Evolutionary conservation across 2,113 vertebrate genomes (phyloP), one percentile per base, ranked within the genome.

Genomic region (Epinephelus fuscoguttatus): DNA sequence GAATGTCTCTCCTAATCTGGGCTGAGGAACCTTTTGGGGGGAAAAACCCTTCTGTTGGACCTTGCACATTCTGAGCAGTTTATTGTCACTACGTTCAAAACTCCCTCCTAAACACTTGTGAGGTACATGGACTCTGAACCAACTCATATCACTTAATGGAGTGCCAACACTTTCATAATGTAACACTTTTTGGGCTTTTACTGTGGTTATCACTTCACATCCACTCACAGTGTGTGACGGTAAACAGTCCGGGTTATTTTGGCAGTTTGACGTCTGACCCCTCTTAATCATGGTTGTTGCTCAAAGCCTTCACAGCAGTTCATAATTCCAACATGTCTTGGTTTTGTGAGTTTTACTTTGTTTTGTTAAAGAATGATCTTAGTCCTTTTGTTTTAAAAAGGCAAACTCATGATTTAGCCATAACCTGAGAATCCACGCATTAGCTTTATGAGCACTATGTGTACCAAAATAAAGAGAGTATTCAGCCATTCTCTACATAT

Each of bases 301-400:
- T 91, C 76, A 80, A 88, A 92, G 73, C 91, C 93, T 95, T 91
- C 85, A 87, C 87, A 84, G 89, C 91, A 73, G 93, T 93, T 92
- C 94, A 92, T 93, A 78, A 95, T 94, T 89, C 96, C 96, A 96
- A 96, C 94, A 93, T 93, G 91, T 94, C 95, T 95, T 90, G 95
- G 92, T 95, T 95, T 94, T 93, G 92, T 95, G 95, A 93, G 89
- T 93, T 92, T 92, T 53, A 87, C 92, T 92, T 93, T 91, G 90
- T 93, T 89, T 90, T 84, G 82, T 86, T 87, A 83, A 84, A 75
- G 25, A 91, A 80, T 75, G 60, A 88, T 79, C 37, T 90, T 85
- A 94, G 95, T 93, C 96, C 97, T 98, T 98, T 99, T 98, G 97
- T 98, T 98, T 94, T 97, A 96, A 96, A 97, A 97, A 98, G 96